These are phyloP conservation scores for Halichondria panicea DNA, from an alignment of 37 sponge, comb jelly and placozoan genomes.

Conservation along the genomic window DNA sequence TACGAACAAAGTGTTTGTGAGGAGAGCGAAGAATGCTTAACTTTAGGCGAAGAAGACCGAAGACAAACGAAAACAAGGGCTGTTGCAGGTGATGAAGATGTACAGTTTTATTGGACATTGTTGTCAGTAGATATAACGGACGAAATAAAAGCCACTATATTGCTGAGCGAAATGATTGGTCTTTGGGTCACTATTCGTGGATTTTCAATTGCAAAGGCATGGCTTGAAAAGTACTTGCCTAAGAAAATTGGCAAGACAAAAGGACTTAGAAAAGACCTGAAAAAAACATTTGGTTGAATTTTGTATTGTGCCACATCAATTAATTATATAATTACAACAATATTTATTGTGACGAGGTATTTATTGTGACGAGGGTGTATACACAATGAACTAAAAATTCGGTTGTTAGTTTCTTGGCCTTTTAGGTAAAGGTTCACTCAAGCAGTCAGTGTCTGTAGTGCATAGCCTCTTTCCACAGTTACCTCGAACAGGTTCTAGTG, in stretches of 20 bases:
- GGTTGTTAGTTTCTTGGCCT: not conserved
- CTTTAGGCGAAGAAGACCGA: not conserved
- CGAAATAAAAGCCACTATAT: not conserved
- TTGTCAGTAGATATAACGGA: conserved; percentile 20
- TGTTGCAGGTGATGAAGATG: conserved; percentile 18
- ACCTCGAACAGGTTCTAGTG: conserved; percentile 32
- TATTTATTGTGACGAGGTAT: not conserved
- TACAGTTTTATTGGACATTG: conserved; percentile 38
- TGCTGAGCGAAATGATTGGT: conserved; percentile 35
- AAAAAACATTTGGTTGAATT: not conserved
- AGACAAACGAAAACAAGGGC: conserved; percentile 3
- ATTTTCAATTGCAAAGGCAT: conserved; percentile 18
- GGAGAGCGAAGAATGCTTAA: not conserved
- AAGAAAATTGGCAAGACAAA: conserved; percentile 3
- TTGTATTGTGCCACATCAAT: not conserved
- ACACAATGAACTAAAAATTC: not conserved
- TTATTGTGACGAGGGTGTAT: no score
- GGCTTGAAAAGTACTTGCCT: conserved; percentile 25
- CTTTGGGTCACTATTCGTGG: conserved; percentile 46
- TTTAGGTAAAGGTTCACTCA: conserved; percentile 1
- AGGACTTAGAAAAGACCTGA: conserved; percentile 23
- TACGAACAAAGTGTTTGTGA: conserved; percentile 18
- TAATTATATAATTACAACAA: not conserved
- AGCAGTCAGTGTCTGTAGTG: not conserved
- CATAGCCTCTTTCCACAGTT: conserved; percentile 8